Base-by-base conservation (phyloP, 2,113 vertebrate genomes). In the Pungitius pungitius region DNA sequence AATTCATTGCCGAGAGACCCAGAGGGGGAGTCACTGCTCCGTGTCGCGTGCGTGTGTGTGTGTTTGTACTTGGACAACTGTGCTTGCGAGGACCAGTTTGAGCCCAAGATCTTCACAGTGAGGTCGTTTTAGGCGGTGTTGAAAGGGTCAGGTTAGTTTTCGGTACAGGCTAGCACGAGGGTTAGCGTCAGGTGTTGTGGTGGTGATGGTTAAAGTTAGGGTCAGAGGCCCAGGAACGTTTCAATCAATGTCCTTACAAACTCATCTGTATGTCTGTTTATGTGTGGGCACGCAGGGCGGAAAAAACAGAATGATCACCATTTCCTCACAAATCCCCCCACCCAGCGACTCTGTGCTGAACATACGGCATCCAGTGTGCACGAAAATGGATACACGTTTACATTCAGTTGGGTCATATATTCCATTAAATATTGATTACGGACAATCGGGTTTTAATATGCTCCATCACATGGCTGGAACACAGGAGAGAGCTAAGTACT, bases 341-440 rank as follows among this genome's bases (percentile, higher is more conserved):
- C 33, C 52, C 57, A 22, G 18, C 10, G 10, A n/a, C 60, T 9
- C 72, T 26, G n/a, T 33, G 58, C 51, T 22, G 60, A 80, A 60
- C 75, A 79, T 64, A 67, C 67, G 60, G 65, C 72, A 66, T 52
- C 45, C 68, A 73, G 65, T 58, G 72, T 58, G 69, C 64, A 75
- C 10, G 42, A 17, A 69, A 77, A 84, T 64, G 55, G 82, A 87
- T 76, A 27, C 69, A 67, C 72, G 86, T 89, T 88, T 88, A 88
- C 70, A 88, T 90, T 89, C 81, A 77, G 49, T 87, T 80, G 90
- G 84, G 90, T 91, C 82, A 85, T 75, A 84, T 79, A 85, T 87
- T 85, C 84, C 62, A 90, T 92, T 75, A 89, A 92, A 91, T 87
- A 91, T 92, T 88, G 69, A 90, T 89, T 9, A 76, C 71, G 69